A percentile compares a stretch with the other conserved stretches of the same genome.
Evolutionary conservation across 1,140 invertebrate species (phyloP).

Genomic region (Sminthurinus signatus): DNA sequence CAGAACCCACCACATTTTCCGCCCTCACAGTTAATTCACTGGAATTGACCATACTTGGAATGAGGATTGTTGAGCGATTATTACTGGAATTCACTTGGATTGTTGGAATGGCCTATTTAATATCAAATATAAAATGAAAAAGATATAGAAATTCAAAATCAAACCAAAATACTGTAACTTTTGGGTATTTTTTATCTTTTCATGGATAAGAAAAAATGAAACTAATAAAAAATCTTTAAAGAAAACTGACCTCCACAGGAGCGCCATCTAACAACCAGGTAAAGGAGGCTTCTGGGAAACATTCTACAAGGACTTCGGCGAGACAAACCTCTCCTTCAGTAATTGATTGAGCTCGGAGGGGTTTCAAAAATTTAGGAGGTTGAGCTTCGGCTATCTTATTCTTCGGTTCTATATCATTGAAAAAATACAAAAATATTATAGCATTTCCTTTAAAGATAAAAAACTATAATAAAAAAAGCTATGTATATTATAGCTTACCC

Average conservation of each 20-base stretch:
- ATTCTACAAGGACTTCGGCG: slow-evolving; percentile 67
- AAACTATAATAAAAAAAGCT: slow-evolving; percentile 14
- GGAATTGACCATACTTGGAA: slow-evolving; percentile 64
- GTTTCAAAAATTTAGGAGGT: slow-evolving; percentile 66
- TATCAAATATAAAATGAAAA: background rate
- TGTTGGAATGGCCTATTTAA: slow-evolving; percentile 57
- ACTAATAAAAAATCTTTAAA: too few species aligned
- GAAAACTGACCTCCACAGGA: slow-evolving; percentile 55
- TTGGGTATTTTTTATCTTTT: too few species aligned
- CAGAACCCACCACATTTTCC: slow-evolving; percentile 77
- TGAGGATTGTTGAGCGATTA: slow-evolving; percentile 72
- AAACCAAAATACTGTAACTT: too few species aligned
- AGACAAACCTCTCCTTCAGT: slow-evolving; percentile 67
- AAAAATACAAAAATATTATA: background rate
- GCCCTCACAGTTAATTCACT: slow-evolving; percentile 81
- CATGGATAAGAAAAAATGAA: too few species aligned
- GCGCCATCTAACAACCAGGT: slow-evolving; percentile 70
- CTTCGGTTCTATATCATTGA: slow-evolving; percentile 52
- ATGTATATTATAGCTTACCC: slow-evolving; percentile 19
- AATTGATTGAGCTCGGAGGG: slow-evolving; percentile 63
- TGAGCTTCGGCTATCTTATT: slow-evolving; percentile 56
- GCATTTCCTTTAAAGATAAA: too few species aligned
- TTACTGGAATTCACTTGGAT: background rate
- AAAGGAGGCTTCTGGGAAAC: slow-evolving; percentile 71
- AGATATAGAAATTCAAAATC: background rate